Base-by-base conservation (phyloP, 2,797 vertebrate genomes). In the Cirrhinus molitorella region DNA sequence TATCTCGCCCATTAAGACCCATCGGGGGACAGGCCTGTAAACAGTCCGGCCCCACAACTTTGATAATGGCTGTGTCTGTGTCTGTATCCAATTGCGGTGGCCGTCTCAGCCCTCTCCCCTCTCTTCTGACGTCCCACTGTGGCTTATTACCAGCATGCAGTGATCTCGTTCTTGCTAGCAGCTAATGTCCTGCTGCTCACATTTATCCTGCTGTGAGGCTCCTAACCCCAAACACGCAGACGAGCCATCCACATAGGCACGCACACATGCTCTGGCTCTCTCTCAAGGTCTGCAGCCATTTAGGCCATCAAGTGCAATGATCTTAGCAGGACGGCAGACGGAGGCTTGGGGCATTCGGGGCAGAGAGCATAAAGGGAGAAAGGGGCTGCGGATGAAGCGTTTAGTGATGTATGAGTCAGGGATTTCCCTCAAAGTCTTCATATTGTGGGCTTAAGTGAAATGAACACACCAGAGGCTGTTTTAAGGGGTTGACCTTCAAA, bases 141-240 rank as follows among this genome's bases (percentile, higher is more conserved):
- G 93, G 86, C 90, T 92, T 93, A 93, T 94, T 94, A 94, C 79
- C 53, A 70, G 40, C 66, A 78, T 70, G 74, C 81, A 16, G 66
- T 31, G 45, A 80, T 76, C 81, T 76, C 28, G 31, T 25, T 66
- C 73, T 53, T 45, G 16, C 81, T 63, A 47, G 57, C 80, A 63
- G 70, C 83, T 87, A 87, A 89, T 87, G 80, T 80, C 83, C 86
- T 66, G 55, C 83, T 84, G 86, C 81, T 86, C 79, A 55, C 65
- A 76, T 86, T 88, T 80, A 86, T 67, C 85, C 71, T 57, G 37
- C 87, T 80, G 83, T 61, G 83, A 86, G 76, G 31, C 79, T 81
- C 34, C 81, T 86, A 86, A 84, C 82, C 83, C 40, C 28, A 47
- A 55, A 53, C 73, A 47, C 28, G 11, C 19, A 55, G 47, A 51